phyloP scores from a whole-genome alignment of 2,888 invertebrate species.

The Globia sparganii region DNA sequence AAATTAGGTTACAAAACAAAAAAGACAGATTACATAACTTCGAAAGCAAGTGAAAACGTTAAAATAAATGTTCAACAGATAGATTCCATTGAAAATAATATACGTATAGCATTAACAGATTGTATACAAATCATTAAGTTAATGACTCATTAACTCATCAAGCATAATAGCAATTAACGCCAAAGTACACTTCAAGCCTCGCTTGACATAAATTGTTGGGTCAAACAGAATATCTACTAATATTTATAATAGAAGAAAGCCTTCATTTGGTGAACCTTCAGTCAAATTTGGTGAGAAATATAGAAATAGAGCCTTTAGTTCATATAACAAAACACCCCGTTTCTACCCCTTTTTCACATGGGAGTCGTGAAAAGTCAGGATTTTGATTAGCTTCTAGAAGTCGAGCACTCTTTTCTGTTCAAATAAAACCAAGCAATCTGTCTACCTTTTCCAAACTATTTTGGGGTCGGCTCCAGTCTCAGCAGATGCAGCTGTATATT shows the following conservation, averaged over 20 bases:
- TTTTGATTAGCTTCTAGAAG: slow-evolving; percentile 21
- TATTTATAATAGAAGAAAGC: slow-evolving; percentile 26
- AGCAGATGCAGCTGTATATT: not conserved
- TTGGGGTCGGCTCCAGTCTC: not conserved
- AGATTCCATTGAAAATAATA: not conserved
- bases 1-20: not conserved
- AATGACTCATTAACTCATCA: slow-evolving; percentile 43
- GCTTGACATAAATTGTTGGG: slow-evolving; percentile 41
- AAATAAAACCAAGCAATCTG: not conserved
- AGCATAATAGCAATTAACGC: slow-evolving; percentile 35
- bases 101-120: slow-evolving; percentile 21
- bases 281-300: slow-evolving; percentile 3
- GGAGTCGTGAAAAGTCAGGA: not conserved
- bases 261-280: slow-evolving; percentile 6
- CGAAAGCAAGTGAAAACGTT: not conserved
- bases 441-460: not conserved
- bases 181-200: slow-evolving; percentile 20
- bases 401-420: not conserved
- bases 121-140: slow-evolving; percentile 33
- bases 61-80: slow-evolving; percentile 1
- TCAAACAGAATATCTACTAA: slow-evolving; percentile 33
- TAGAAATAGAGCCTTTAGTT: slow-evolving; percentile 8
- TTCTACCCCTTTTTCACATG: not conserved
- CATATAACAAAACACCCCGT: not conserved
- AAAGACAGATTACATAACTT: slow-evolving; percentile 5